Conservation (phyloP, 2,113 vertebrate species). For the Tympanuchus pallidicinctus region DNA sequence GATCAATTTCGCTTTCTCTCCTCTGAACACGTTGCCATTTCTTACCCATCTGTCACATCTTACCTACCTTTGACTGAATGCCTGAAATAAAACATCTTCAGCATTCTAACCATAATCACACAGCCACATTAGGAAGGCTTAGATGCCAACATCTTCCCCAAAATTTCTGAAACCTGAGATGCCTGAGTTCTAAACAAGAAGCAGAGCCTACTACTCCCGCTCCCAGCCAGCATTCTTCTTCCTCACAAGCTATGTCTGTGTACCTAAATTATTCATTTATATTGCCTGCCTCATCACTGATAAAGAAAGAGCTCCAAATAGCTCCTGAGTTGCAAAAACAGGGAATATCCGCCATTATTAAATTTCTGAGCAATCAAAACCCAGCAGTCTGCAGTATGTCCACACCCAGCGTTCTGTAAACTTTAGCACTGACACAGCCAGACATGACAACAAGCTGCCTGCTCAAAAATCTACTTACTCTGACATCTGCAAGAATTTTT, state of each 20-base stretch:
- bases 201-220: not conserved
- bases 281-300: not conserved
- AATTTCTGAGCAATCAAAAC: not conserved
- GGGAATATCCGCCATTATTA: not conserved
- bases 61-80: not conserved
- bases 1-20: not conserved
- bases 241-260: not conserved
- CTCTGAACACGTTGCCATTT: not conserved
- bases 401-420: not conserved
- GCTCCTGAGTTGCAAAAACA: not conserved
- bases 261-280: not conserved
- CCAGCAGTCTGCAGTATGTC: not conserved
- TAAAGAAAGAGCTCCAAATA: not conserved
- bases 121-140: not conserved
- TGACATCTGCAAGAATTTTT: not conserved
- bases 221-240: not conserved
- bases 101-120: not conserved
- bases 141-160: not conserved
- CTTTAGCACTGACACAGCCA: not conserved
- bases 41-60: not conserved
- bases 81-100: slow-evolving; percentile 26
- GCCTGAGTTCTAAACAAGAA: not conserved
- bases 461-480: not conserved
- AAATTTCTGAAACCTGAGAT: not conserved
- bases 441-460: not conserved